phyloP scores from a whole-genome alignment of 2,888 invertebrate genomes.

The Watsonalla cultraria region DNA sequence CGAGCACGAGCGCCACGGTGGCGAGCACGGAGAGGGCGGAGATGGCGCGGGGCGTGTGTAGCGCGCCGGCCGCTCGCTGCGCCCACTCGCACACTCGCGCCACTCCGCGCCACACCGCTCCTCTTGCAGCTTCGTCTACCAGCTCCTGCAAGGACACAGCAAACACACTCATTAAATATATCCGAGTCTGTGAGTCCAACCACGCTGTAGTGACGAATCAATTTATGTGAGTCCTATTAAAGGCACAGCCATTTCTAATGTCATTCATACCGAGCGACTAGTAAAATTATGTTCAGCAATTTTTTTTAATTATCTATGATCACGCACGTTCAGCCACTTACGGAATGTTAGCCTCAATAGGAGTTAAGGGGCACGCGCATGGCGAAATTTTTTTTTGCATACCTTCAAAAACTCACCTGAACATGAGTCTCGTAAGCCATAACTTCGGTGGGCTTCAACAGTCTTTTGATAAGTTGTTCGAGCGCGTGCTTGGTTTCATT shows the following conservation, averaged over 20 bases:
- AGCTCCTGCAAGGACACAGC: slow-evolving; percentile 80
- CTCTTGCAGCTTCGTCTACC: slow-evolving; percentile 87
- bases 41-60: slow-evolving; percentile 87
- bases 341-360: too few relatives aligned
- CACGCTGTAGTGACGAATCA: too few relatives aligned
- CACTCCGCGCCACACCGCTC: slow-evolving; percentile 84
- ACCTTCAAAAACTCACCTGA: slow-evolving; percentile 69
- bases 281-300: too few relatives aligned
- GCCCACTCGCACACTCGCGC: slow-evolving; percentile 82
- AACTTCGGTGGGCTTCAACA: slow-evolving; percentile 85
- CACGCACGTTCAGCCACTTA: too few relatives aligned
- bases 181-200: background rate
- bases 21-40: slow-evolving; percentile 88
- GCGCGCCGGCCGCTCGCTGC: slow-evolving; percentile 84
- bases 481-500: slow-evolving; percentile 86
- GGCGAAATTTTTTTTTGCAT: background rate
- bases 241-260: too few relatives aligned
- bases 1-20: slow-evolving; percentile 85
- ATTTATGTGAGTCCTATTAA: too few relatives aligned
- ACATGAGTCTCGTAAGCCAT: slow-evolving; percentile 88
- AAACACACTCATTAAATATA: background rate
- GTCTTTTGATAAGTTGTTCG: slow-evolving; percentile 83
- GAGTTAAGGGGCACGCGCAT: too few relatives aligned
- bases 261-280: too few relatives aligned
- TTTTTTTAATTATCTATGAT: too few relatives aligned